phyloP scores from a whole-genome alignment of 2,888 invertebrate species.

The Sepiola atlantica region DNA sequence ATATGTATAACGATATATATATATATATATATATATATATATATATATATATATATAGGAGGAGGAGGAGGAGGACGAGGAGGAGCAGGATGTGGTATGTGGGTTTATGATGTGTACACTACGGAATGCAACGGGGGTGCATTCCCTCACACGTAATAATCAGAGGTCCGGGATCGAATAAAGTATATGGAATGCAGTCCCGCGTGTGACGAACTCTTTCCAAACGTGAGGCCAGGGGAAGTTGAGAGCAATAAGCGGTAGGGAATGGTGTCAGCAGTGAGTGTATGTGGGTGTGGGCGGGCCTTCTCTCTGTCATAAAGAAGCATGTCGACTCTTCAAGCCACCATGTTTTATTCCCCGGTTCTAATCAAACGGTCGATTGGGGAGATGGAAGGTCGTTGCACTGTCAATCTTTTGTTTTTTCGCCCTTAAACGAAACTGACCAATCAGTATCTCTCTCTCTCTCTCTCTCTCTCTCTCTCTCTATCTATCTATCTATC shows the following conservation, averaged over 20 bases:
- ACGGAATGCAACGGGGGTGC: background rate
- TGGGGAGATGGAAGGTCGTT: background rate
- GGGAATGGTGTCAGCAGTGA: no score
- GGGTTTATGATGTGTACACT: background rate
- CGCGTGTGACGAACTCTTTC: background rate
- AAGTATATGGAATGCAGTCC: background rate
- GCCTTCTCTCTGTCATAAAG: background rate
- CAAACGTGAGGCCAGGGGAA: no score
- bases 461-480: background rate
- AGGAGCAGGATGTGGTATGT: no score
- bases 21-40: no score
- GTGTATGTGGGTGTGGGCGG: no score
- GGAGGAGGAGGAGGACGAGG: no score
- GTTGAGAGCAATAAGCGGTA: no score
- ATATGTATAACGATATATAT: no score
- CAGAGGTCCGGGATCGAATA: background rate
- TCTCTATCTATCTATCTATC: background rate
- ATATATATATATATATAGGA: no score
- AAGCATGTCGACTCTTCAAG: background rate
- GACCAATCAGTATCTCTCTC: background rate
- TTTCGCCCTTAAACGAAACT: background rate
- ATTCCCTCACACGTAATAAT: slow-evolving; percentile 3
- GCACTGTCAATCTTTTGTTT: background rate
- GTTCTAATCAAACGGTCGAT: background rate
- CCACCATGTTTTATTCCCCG: background rate